phyloP scores from a whole-genome alignment of 2,113 vertebrate species.

The Haemorhous mexicanus region DNA sequence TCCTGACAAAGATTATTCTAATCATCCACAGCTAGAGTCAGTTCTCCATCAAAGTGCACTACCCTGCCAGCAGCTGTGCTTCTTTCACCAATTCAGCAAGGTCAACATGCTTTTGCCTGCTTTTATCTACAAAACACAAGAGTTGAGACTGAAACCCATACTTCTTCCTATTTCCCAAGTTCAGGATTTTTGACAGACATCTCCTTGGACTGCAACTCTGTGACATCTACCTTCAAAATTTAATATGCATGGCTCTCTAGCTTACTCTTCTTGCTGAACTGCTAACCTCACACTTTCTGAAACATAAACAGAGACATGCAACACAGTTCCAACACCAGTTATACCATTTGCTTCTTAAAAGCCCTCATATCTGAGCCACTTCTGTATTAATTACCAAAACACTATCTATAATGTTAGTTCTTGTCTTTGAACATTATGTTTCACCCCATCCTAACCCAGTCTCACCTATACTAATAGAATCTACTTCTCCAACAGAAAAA shows the following conservation, averaged over 20 bases:
- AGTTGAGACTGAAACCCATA: background rate
- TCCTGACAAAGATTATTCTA: background rate
- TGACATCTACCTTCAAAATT: background rate
- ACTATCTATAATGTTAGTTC: background rate
- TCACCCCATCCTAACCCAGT: background rate
- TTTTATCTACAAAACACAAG: background rate
- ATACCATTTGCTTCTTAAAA: background rate
- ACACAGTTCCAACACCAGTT: background rate
- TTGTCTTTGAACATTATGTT: background rate
- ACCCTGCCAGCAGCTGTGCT: background rate
- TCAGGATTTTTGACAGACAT: background rate
- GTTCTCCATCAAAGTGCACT: background rate
- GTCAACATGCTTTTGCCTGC: background rate
- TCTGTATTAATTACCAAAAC: background rate
- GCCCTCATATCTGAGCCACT: background rate
- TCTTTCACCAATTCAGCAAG: background rate
- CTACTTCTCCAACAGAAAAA: background rate
- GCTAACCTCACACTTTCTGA: background rate
- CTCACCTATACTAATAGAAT: background rate
- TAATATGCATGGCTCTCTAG: background rate
- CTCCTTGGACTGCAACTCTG: background rate
- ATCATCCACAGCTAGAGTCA: background rate
- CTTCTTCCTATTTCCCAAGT: background rate
- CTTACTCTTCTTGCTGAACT: background rate
- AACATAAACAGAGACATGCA: background rate